These are phyloP conservation scores for Nomada ferruginata DNA, from an alignment of 2,888 invertebrate genomes.

Conservation along the genomic window DNA sequence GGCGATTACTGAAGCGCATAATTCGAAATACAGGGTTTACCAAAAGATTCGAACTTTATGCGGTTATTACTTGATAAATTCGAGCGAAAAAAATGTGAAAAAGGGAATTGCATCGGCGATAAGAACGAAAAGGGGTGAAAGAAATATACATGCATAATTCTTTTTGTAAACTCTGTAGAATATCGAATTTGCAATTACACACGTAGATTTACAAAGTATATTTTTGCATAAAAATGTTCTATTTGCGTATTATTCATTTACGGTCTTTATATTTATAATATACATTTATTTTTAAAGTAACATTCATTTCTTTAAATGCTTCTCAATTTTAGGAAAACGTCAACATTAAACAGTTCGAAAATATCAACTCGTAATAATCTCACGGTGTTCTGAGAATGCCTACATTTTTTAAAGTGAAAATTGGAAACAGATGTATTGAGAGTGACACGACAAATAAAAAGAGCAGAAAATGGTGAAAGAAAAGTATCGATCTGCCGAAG, in stretches of 20 bases:
- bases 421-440: slow-evolving; percentile 21
- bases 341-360: background rate
- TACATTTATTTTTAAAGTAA: too few relatives aligned
- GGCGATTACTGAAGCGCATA: slow-evolving; percentile 67
- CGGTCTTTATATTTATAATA: too few relatives aligned
- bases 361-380: background rate
- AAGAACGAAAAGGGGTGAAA: background rate
- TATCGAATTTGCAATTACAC: background rate
- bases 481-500: slow-evolving; percentile 45
- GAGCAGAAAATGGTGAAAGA: background rate
- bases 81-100: slow-evolving; percentile 26
- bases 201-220: too few relatives aligned
- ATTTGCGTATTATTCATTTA: too few relatives aligned
- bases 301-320: too few relatives aligned
- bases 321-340: too few relatives aligned
- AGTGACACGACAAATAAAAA: background rate
- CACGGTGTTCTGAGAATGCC: background rate
- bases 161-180: background rate
- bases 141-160: background rate
- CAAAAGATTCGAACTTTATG: slow-evolving; percentile 47
- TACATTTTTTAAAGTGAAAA: slow-evolving; percentile 30
- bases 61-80: slow-evolving; percentile 35
- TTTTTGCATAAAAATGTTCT: too few relatives aligned
- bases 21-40: slow-evolving; percentile 61
- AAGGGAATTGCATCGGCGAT: slow-evolving; percentile 1